Conservation (phyloP, 37 sponge, comb jelly and placozoan genomes). For the Tethya wilhelma region DNA sequence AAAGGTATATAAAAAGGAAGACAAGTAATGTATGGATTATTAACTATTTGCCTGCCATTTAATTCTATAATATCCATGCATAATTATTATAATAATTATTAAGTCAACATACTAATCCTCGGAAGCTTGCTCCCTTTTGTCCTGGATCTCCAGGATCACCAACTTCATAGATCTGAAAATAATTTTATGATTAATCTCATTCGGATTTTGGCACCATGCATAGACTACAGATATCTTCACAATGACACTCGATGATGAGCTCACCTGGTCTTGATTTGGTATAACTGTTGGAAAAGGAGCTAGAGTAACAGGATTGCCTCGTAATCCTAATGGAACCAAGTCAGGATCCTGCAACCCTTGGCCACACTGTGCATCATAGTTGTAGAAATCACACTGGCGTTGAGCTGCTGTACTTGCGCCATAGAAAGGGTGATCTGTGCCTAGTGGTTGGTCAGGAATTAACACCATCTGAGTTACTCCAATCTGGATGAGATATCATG, state of each 20-base stretch:
- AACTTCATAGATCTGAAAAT: neutral
- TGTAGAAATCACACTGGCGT: too few species aligned
- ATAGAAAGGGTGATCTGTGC: neutral
- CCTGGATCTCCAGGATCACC: constrained; percentile 38
- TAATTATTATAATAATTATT: neutral
- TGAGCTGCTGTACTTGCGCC: too few species aligned
- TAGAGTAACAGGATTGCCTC: neutral
- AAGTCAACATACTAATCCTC: constrained; percentile 19
- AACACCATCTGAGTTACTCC: constrained; percentile 14
- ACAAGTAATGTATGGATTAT: neutral
- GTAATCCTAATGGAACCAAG: too few species aligned
- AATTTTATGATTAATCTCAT: too few species aligned
- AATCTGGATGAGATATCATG: constrained; percentile 2
- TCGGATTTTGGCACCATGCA: too few species aligned
- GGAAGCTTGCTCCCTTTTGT: constrained; percentile 23
- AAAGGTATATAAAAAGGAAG: neutral
- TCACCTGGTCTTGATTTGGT: neutral
- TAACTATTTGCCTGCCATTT: too few species aligned
- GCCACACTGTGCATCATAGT: too few species aligned
- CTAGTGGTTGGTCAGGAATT: constrained; percentile 14
- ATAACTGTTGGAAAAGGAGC: neutral
- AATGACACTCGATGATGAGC: too few species aligned
- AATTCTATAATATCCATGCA: too few species aligned
- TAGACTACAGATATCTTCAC: too few species aligned
- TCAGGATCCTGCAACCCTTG: neutral